phyloP scores from a whole-genome alignment of 2,113 vertebrate genomes.

The Otus sunia region DNA sequence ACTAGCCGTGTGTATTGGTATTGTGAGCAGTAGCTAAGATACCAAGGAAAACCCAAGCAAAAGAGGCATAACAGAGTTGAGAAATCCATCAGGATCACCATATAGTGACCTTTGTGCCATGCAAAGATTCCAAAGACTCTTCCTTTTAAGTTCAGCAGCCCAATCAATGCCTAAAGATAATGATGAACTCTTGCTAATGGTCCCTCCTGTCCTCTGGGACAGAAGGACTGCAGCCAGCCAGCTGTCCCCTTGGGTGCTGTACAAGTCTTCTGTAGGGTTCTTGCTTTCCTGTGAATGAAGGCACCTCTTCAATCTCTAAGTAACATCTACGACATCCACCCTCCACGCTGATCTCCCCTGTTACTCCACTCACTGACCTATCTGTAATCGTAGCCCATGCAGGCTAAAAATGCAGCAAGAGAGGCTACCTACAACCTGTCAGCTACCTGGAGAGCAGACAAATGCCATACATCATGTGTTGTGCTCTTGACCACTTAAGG shows the following conservation, averaged over 20 bases:
- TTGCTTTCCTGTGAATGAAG: neutral
- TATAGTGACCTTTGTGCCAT: fast-evolving
- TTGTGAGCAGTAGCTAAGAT: neutral
- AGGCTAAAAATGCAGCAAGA: neutral
- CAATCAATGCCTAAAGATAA: neutral
- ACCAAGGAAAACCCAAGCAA: neutral
- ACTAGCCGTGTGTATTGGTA: neutral
- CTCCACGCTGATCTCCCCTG: neutral
- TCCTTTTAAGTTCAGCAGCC: neutral
- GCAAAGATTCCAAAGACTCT: neutral
- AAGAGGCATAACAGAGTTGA: neutral
- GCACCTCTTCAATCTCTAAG: neutral
- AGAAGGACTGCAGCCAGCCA: neutral
- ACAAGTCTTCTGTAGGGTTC: neutral
- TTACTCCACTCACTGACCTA: neutral
- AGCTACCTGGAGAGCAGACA: fast-evolving
- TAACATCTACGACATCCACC: neutral
- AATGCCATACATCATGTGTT: fast-evolving
- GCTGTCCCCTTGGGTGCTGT: neutral
- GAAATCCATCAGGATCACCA: neutral
- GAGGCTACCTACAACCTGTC: neutral
- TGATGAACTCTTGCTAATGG: neutral
- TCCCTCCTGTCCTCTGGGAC: neutral
- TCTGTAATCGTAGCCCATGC: neutral
- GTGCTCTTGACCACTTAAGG: neutral